These are phyloP conservation scores for Ostrea edulis DNA, from an alignment of 1,140 invertebrate species.

Conservation along the genomic window DNA sequence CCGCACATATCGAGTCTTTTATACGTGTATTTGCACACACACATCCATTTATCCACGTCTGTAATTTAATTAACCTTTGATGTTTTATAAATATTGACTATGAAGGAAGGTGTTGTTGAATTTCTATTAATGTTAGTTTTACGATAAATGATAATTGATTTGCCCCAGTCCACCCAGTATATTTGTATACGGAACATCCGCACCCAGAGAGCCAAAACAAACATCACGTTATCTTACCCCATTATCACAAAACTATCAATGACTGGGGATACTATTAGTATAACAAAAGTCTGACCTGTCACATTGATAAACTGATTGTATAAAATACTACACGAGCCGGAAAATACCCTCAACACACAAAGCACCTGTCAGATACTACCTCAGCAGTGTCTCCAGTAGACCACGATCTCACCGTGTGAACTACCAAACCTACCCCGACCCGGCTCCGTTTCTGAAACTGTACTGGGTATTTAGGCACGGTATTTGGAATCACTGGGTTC, in stretches of 20 bases:
- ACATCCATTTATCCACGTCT: too few relatives aligned
- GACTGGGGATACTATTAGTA: neutral
- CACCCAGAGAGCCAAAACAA: neutral
- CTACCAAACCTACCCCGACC: neutral
- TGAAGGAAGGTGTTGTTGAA: too few relatives aligned
- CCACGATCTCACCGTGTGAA: neutral
- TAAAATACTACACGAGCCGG: neutral
- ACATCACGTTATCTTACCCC: neutral
- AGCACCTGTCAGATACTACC: neutral
- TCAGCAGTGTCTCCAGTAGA: neutral
- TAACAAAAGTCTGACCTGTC: neutral
- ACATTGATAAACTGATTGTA: neutral
- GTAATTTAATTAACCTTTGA: too few relatives aligned
- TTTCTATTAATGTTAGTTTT: too few relatives aligned
- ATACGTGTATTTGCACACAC: too few relatives aligned
- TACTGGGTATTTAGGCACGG: neutral
- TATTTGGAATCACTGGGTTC: neutral
- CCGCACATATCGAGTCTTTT: too few relatives aligned
- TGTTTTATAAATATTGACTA: too few relatives aligned
- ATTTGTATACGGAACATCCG: neutral
- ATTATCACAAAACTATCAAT: neutral
- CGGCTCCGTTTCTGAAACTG: neutral
- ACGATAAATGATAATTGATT: too few relatives aligned
- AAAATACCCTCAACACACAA: neutral
- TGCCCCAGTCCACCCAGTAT: neutral